phyloP scores from a whole-genome alignment of 2,113 vertebrate genomes.

The Deroptyus accipitrinus region DNA sequence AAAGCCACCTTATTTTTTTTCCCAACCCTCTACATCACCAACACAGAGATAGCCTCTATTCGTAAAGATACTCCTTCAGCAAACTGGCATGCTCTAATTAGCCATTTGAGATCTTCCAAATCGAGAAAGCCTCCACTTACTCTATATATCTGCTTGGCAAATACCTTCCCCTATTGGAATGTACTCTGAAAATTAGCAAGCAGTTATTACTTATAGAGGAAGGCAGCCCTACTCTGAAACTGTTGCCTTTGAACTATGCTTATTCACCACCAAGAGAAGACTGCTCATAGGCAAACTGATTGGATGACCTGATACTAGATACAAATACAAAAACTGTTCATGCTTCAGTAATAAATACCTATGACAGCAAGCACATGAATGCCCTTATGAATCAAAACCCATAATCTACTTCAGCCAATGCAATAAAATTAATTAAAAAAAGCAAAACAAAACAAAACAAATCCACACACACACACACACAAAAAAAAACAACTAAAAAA shows the following conservation, averaged over 20 bases:
- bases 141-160: neutral
- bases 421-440: neutral
- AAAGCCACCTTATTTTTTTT: neutral
- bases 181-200: neutral
- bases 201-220: neutral
- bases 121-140: neutral
- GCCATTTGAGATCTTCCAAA: neutral
- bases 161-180: neutral
- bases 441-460: accelerated
- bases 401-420: neutral
- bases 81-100: neutral
- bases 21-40: neutral
- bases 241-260: neutral
- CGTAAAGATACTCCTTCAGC: neutral
- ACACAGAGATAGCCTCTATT: neutral
- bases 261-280: neutral
- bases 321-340: neutral
- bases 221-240: neutral
- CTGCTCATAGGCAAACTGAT: too few species aligned
- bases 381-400: neutral
- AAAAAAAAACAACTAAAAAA: neutral
- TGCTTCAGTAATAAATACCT: neutral
- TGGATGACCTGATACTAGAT: neutral
- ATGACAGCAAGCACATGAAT: neutral
- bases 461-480: too few species aligned